Evolutionary conservation across 2,113 vertebrate genomes (phyloP).

Genomic region (Paramisgurnus dabryanus): DNA sequence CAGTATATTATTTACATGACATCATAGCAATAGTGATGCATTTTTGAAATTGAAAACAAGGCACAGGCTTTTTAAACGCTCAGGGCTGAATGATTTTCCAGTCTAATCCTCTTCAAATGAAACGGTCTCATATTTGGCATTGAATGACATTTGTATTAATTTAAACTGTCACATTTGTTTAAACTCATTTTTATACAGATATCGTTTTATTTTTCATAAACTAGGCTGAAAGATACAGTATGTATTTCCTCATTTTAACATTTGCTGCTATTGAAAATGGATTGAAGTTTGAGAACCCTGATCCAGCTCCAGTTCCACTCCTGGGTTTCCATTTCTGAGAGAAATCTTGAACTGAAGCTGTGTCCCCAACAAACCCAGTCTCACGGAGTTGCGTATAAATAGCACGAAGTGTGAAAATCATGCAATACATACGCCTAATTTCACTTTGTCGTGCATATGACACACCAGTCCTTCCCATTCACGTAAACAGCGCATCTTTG

Average conservation of each 20-base stretch:
- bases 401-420: no score
- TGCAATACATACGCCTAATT: no score
- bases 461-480: no score
- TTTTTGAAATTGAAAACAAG: conserved; percentile 30
- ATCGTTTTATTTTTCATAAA: conserved; percentile 19
- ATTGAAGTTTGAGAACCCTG: not conserved
- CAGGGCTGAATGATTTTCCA: conserved; percentile 20
- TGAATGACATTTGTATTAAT: conserved; percentile 17
- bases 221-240: not conserved
- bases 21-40: conserved; percentile 25
- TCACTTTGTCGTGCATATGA: no score
- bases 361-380: no score
- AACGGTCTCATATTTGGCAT: not conserved
- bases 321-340: no score
- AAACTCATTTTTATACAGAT: not conserved
- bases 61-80: not conserved
- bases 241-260: not conserved
- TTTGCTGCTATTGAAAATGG: conserved; percentile 13
- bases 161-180: conserved; percentile 30
- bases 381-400: no score
- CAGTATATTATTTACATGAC: conserved; percentile 17
- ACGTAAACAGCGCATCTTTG: no score
- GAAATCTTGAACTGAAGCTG: no score
- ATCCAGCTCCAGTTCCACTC: not conserved
- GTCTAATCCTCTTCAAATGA: conserved; percentile 10